phyloP scores from a whole-genome alignment of 2,888 invertebrate species.

The Microplitis deprimator region DNA sequence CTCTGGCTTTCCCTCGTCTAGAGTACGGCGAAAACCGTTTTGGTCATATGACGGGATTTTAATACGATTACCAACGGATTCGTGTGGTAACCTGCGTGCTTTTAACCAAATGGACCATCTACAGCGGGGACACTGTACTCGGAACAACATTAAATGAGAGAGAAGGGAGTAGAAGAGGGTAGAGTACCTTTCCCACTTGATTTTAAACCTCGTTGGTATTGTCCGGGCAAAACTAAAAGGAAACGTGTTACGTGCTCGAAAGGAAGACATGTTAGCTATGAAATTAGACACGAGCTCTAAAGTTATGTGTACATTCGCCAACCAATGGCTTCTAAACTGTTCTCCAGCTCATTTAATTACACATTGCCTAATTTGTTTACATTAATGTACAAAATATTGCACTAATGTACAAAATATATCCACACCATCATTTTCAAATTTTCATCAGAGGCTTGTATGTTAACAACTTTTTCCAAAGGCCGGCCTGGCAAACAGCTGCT shows the following conservation, averaged over 20 bases:
- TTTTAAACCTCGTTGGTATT: slow-evolving; percentile 11
- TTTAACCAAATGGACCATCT: slow-evolving; percentile 61
- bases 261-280: neutral
- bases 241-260: slow-evolving; percentile 8
- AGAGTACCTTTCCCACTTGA: neutral
- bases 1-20: neutral
- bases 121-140: neutral
- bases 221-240: slow-evolving; percentile 21
- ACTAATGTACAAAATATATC: neutral
- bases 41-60: slow-evolving; percentile 45
- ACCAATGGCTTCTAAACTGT: neutral
- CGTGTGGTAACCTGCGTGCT: slow-evolving; percentile 55
- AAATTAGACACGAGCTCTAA: neutral
- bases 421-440: neutral
- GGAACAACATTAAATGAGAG: neutral
- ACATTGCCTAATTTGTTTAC: slow-evolving; percentile 22
- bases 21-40: slow-evolving; percentile 26
- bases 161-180: neutral
- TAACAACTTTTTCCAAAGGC: neutral
- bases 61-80: slow-evolving; percentile 62
- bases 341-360: neutral
- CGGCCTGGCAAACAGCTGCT: slow-evolving; percentile 20
- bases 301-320: slow-evolving; percentile 3
- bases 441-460: neutral
- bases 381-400: neutral